Percentiles rank a stretch among this genome's conserved stretches.
Evolutionary conservation across 2,797 vertebrate genomes (phyloP).

Genomic region (Anguilla marmorata): DNA sequence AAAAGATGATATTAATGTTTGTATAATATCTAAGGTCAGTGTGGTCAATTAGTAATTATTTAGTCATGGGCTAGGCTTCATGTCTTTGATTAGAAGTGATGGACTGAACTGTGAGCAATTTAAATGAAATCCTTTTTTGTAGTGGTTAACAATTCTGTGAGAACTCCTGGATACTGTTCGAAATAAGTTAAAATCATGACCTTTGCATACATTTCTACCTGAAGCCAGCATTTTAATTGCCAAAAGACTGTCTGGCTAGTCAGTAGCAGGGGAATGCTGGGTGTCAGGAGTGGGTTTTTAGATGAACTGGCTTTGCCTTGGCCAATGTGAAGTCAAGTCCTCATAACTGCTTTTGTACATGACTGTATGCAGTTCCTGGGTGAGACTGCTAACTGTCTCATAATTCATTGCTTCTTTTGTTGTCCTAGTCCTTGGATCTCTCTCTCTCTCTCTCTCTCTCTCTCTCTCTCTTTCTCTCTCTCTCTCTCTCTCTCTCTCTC

Average conservation of each 20-base stretch:
- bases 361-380: not conserved
- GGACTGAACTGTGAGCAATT: too few species aligned
- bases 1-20: too few species aligned
- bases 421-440: not conserved
- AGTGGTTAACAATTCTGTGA: not conserved
- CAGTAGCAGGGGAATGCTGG: not conserved
- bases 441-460: not conserved
- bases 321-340: not conserved
- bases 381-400: not conserved
- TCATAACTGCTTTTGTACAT: not conserved
- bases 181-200: not conserved
- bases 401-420: not conserved
- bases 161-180: not conserved
- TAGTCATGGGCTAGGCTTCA: too few species aligned
- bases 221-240: not conserved
- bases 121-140: not conserved
- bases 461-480: too few species aligned
- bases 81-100: too few species aligned
- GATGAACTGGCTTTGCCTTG: not conserved
- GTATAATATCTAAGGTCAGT: too few species aligned
- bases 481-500: too few species aligned
- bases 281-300: not conserved
- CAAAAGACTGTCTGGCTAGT: not conserved
- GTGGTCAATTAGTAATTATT: too few species aligned
- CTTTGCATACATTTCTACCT: not conserved